A percentile compares a stretch with the other conserved stretches of the same genome.
phyloP scores from a whole-genome alignment of 2,113 vertebrate genomes.

The Pseudolaguvia tuberculata region DNA sequence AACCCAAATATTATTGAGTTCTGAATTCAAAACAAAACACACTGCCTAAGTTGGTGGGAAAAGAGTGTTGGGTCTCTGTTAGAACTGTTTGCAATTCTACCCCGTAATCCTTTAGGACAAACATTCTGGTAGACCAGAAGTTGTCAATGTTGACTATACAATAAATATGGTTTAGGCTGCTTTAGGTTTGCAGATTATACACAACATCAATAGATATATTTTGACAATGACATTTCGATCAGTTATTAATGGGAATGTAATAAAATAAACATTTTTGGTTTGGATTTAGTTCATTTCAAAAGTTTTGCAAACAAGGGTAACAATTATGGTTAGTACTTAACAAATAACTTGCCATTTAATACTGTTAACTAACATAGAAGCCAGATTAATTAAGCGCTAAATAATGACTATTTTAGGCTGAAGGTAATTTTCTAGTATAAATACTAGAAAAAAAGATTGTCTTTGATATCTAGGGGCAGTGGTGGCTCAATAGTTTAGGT shows the following conservation, averaged over 20 bases:
- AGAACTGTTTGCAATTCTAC: conserved; percentile 22
- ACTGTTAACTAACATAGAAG: no score
- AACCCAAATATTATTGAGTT: conserved; percentile 25
- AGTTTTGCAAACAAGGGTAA: not conserved
- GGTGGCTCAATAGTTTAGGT: no score
- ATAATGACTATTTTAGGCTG: no score
- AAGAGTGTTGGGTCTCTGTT: conserved; percentile 20
- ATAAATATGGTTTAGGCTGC: not conserved
- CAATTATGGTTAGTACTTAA: no score
- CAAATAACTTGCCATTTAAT: no score
- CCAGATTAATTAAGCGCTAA: no score
- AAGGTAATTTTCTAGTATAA: no score
- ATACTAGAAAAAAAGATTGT: no score
- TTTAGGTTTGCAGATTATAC: not conserved
- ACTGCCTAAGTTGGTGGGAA: conserved; percentile 30
- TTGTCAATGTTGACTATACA: conserved; percentile 18
- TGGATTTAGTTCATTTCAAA: not conserved
- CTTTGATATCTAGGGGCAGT: no score
- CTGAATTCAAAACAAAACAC: conserved; percentile 34
- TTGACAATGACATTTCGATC: not conserved
- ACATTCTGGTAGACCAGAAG: not conserved
- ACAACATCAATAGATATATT: not conserved
- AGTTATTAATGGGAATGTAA: not conserved
- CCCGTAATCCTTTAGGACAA: conserved; percentile 35
- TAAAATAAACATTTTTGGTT: no score